Percentiles rank a stretch among this genome's conserved stretches.
These are phyloP conservation scores for Halesus radiatus DNA, from an alignment of 1,140 invertebrate genomes.

Conservation along the genomic window DNA sequence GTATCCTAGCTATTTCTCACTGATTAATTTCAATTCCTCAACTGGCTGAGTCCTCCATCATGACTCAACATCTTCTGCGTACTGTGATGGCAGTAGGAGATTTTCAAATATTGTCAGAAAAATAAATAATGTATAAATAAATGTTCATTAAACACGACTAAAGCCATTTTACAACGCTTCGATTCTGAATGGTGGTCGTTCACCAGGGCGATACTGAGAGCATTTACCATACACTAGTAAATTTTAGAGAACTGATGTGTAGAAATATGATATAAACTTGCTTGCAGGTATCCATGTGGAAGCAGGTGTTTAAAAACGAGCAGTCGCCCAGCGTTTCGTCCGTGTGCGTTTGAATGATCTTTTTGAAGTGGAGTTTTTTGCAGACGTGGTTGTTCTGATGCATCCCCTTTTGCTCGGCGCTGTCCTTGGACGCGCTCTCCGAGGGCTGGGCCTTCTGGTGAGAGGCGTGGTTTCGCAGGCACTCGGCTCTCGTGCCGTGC, in stretches of 20 bases:
- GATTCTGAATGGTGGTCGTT: too few relatives aligned
- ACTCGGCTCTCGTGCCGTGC: conserved; percentile 93
- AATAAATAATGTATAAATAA: too few relatives aligned
- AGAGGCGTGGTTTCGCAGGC: conserved; percentile 74
- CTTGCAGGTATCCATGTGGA: conserved; percentile 99
- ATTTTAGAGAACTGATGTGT: not conserved
- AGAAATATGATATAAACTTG: conserved; percentile 60
- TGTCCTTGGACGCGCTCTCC: not conserved
- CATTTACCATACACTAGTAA: too few relatives aligned
- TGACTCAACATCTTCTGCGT: too few relatives aligned
- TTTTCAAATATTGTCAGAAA: too few relatives aligned
- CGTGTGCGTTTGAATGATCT: conserved; percentile 97
- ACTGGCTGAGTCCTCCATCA: too few relatives aligned
- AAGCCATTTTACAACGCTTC: too few relatives aligned
- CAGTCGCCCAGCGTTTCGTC: conserved; percentile 97
- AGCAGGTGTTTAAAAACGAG: conserved; percentile 98
- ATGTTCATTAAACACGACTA: too few relatives aligned
- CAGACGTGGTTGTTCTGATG: conserved; percentile 68
- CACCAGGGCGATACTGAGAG: too few relatives aligned
- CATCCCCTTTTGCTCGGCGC: not conserved
- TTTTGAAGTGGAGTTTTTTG: conserved; percentile 95
- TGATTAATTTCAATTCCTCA: too few relatives aligned
- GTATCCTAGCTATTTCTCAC: too few relatives aligned
- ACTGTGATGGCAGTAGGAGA: too few relatives aligned
- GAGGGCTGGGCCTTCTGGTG: conserved; percentile 54